These are phyloP conservation scores for Diaprepes abbreviatus DNA, from an alignment of 2,888 invertebrate species.

Conservation along the genomic window DNA sequence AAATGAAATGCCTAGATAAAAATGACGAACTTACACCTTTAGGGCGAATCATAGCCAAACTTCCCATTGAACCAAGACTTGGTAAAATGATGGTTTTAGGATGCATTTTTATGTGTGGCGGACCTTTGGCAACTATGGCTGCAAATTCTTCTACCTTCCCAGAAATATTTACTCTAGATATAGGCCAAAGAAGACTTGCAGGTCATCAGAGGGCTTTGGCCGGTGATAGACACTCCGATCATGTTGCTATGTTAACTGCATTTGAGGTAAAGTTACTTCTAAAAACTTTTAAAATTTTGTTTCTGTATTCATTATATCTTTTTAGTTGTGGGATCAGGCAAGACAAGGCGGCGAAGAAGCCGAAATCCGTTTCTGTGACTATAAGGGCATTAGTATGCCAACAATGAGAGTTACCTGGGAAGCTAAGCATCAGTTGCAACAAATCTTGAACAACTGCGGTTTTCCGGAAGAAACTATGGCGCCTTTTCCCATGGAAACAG, in stretches of 20 bases:
- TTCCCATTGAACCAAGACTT: constrained; percentile 95
- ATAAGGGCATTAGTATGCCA: constrained; percentile 85
- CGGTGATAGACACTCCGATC: constrained; percentile 92
- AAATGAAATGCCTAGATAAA: constrained; percentile 92
- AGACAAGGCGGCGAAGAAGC: constrained; percentile 79
- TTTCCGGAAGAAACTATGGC: constrained; percentile 91
- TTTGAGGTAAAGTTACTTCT: constrained; percentile 76
- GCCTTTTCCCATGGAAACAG: constrained; percentile 81
- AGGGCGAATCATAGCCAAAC: constrained; percentile 91
- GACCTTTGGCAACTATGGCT: constrained; percentile 93
- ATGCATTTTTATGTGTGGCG: constrained; percentile 91
- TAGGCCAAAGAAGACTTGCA: constrained; percentile 81
- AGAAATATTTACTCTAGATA: constrained; percentile 90
- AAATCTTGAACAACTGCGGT: constrained; percentile 78
- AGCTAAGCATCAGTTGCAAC: constrained; percentile 80
- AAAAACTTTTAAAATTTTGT: too few species aligned
- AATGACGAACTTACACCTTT: constrained; percentile 92
- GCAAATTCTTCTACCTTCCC: constrained; percentile 96
- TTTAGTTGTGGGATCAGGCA: constrained; percentile 79
- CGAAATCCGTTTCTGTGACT: constrained; percentile 90
- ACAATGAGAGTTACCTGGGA: constrained; percentile 93
- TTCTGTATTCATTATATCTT: constrained; percentile 35
- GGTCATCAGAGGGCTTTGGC: constrained; percentile 89
- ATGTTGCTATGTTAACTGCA: constrained; percentile 94
- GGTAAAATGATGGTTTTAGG: constrained; percentile 89